A percentile compares a stretch with the other conserved stretches of the same genome.
Evolutionary conservation across 2,113 vertebrate genomes (phyloP).

Genomic region (Archocentrus centrarchus): DNA sequence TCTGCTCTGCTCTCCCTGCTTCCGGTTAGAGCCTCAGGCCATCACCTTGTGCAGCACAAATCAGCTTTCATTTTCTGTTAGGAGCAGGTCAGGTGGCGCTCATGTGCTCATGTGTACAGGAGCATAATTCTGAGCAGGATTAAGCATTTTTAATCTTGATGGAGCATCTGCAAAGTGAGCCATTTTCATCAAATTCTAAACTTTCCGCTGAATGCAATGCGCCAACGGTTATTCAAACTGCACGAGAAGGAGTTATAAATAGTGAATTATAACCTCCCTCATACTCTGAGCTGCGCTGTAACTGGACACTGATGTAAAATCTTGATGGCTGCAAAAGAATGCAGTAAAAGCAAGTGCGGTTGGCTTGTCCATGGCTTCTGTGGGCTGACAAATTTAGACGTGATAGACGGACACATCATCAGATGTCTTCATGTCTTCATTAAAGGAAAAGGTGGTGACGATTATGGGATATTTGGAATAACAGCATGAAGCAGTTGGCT

Average conservation of each 20-base stretch:
- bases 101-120: background rate
- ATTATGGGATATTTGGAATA: background rate
- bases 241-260: conserved; percentile 32
- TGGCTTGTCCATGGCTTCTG: conserved; percentile 15
- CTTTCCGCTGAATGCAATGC: background rate
- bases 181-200: background rate
- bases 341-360: conserved; percentile 42
- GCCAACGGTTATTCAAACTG: background rate
- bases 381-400: conserved; percentile 51
- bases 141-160: background rate
- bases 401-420: conserved; percentile 34
- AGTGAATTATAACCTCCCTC: conserved; percentile 27
- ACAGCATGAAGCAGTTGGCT: background rate
- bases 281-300: conserved; percentile 27
- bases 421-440: conserved; percentile 56
- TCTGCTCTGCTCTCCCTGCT: conserved; percentile 36
- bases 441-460: conserved; percentile 37
- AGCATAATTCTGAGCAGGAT: background rate
- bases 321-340: conserved; percentile 27
- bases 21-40: conserved; percentile 57
- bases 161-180: background rate
- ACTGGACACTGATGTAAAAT: conserved; percentile 59
- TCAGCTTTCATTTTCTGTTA: conserved; percentile 63
- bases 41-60: conserved; percentile 64
- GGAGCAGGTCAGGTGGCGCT: conserved; percentile 44